Evolutionary conservation across 2,888 invertebrate species (phyloP).

Genomic region (Eustalomyia histrio): DNA sequence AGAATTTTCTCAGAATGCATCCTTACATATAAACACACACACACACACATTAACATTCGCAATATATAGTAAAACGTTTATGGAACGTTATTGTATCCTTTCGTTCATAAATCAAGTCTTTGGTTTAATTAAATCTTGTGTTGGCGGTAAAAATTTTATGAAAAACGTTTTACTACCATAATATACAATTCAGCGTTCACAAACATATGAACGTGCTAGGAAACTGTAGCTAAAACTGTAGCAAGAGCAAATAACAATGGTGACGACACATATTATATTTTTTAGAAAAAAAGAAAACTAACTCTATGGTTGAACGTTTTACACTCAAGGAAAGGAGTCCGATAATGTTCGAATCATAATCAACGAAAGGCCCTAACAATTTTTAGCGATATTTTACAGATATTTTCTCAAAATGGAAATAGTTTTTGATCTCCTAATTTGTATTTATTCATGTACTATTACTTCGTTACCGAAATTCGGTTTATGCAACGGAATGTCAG

Average conservation of each 20-base stretch:
- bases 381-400: too few relatives aligned
- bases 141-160: conserved; percentile 76
- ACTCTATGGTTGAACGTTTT: not conserved
- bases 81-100: conserved; percentile 65
- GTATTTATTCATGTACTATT: too few relatives aligned
- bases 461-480: too few relatives aligned
- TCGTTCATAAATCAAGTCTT: conserved; percentile 80
- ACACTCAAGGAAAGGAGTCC: not conserved
- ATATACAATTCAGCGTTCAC: conserved; percentile 29
- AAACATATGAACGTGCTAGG: conserved; percentile 5
- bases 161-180: conserved; percentile 67
- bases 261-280: conserved; percentile 54
- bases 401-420: too few relatives aligned
- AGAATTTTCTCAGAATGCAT: conserved; percentile 47
- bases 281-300: conserved; percentile 11
- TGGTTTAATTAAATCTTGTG: conserved; percentile 81
- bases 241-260: conserved; percentile 43
- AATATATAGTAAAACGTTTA: conserved; percentile 52
- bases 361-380: too few relatives aligned
- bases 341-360: not conserved
- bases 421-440: too few relatives aligned
- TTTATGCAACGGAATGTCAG: too few relatives aligned
- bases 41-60: conserved; percentile 26
- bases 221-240: conserved; percentile 28
- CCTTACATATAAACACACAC: conserved; percentile 21